Evolutionary conservation across 2,888 invertebrate genomes (phyloP).

Genomic region (Yponomeuta sedellus): DNA sequence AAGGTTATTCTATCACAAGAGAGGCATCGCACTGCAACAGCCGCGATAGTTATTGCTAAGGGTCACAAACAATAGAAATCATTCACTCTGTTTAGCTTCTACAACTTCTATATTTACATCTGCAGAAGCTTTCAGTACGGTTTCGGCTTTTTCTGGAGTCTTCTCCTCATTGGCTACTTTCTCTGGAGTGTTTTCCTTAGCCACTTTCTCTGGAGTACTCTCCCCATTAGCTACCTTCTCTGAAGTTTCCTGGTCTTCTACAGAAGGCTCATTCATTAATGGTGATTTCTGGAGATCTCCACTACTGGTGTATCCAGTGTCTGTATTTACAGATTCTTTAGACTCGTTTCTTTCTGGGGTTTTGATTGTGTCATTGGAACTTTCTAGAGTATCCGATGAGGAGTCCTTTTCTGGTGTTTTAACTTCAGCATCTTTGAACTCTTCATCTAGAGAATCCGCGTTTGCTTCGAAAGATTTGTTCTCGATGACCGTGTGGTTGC

Average conservation of each 20-base stretch:
- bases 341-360: constrained; percentile 41
- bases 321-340: constrained; percentile 44
- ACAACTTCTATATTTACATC: neutral
- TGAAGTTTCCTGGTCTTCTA: neutral
- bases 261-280: neutral
- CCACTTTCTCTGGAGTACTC: neutral
- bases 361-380: constrained; percentile 36
- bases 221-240: neutral
- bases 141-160: constrained; percentile 1
- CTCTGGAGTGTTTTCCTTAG: too few relatives aligned
- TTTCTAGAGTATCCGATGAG: constrained; percentile 35
- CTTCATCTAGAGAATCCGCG: constrained; percentile 31
- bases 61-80: constrained; percentile 1
- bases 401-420: constrained; percentile 31
- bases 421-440: constrained; percentile 23
- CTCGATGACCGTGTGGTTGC: constrained; percentile 58
- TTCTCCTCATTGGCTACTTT: neutral
- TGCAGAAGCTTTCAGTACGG: neutral
- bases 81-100: neutral
- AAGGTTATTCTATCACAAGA: constrained; percentile 9
- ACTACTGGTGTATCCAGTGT: constrained; percentile 41
- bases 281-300: constrained; percentile 25
- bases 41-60: constrained; percentile 12
- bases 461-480: constrained; percentile 47
- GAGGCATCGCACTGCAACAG: constrained; percentile 9